Conservation (phyloP, 1,140 invertebrate species). For the Cydia fagiglandana region DNA sequence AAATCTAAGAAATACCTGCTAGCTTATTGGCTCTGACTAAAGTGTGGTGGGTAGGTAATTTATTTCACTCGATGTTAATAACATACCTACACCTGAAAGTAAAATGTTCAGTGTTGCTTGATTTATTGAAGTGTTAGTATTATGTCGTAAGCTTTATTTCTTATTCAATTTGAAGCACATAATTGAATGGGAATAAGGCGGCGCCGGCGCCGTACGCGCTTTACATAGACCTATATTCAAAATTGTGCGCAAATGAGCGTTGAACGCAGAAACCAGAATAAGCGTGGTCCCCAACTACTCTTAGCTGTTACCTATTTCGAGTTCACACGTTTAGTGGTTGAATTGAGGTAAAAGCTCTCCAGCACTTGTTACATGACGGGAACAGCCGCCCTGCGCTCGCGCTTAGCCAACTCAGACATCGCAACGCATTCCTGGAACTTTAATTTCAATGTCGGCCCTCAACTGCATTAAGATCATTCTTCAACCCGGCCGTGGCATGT, state of each 20-base stretch:
- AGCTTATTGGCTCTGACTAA: neutral
- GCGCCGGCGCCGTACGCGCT: neutral
- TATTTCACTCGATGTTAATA: no score
- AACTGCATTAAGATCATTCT: constrained; percentile 39
- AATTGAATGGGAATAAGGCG: constrained; percentile 37
- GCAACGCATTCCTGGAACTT: constrained; percentile 45
- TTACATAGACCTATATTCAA: neutral
- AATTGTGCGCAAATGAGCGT: neutral
- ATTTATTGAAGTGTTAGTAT: constrained; percentile 17
- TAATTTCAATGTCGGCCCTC: constrained; percentile 41
- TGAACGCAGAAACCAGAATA: neutral
- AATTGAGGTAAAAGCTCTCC: neutral
- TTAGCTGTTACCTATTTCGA: neutral
- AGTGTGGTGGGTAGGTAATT: neutral
- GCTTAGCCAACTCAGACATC: neutral
- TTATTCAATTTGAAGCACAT: constrained; percentile 42
- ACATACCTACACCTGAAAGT: no score
- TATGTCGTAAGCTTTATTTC: constrained; percentile 31
- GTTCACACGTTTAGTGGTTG: neutral
- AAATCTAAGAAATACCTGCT: neutral
- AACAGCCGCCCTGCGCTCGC: constrained; percentile 18
- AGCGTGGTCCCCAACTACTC: neutral
- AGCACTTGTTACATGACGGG: neutral
- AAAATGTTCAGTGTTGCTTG: neutral
- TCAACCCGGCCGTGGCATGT: constrained; percentile 31